Conservation (phyloP, 1,140 invertebrate species). For the Drosophila setifemur region DNA sequence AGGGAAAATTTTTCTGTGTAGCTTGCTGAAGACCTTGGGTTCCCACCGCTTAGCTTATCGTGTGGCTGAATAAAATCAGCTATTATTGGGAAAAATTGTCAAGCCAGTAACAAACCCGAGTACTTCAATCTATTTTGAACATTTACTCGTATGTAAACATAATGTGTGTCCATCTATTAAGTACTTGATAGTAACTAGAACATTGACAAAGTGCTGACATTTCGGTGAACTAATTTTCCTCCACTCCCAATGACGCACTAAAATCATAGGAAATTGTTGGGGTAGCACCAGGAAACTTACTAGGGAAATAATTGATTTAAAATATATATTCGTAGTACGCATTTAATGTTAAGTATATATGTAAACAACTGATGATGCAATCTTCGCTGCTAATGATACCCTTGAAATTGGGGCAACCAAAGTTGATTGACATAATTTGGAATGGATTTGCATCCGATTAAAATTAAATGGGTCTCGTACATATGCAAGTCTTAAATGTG, state of each 20-base stretch:
- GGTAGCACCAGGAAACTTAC: background rate
- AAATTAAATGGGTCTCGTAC: conserved; percentile 8
- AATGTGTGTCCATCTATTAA: conserved; percentile 5
- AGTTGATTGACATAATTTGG: background rate
- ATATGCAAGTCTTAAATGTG: background rate
- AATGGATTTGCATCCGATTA: conserved; percentile 17
- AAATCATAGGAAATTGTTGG: background rate
- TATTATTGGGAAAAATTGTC: conserved; percentile 32
- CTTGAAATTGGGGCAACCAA: background rate
- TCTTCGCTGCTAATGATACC: background rate
- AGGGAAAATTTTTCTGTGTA: background rate
- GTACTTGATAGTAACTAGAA: background rate
- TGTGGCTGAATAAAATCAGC: conserved; percentile 23
- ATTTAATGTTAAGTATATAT: no score
- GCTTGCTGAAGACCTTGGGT: conserved; percentile 21
- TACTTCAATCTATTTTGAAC: background rate
- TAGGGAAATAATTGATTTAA: background rate
- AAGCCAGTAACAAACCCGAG: conserved; percentile 4
- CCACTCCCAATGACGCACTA: background rate
- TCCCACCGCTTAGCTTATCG: conserved; percentile 29
- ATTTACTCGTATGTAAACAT: conserved; percentile 3
- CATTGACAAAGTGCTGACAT: background rate
- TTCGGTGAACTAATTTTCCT: background rate
- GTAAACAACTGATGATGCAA: no score
- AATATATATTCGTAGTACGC: no score